Evolutionary conservation across 1,140 invertebrate species (phyloP), one percentile per base, ranked within the genome.

Genomic region (Acromyrmex charruanus): DNA sequence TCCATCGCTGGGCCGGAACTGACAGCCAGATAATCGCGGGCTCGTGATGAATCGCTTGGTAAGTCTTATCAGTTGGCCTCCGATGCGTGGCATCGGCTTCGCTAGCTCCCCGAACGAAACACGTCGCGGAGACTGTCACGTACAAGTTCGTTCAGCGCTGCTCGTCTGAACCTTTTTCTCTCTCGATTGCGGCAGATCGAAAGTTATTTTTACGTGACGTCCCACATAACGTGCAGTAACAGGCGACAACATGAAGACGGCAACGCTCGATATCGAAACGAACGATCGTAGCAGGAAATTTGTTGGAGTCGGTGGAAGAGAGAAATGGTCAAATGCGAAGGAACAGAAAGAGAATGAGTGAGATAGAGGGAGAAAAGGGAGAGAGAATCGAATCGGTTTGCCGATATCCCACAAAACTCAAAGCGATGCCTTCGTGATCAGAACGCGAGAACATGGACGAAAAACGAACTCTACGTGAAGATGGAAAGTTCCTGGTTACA

Each of bases 181-280:
- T 72, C 84, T 55, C 75, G 79, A 89, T 89, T 89, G 63, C 77
- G 77, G 79, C 74, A 90, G 89, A 92, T 93, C 90, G 92, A 91
- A 92, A 35, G 88, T 91, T 92, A 92, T 90, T 92, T 93, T 91
- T 91, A 91, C 88, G 87, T 86, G 86, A 88, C 72, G 75, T 72
- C 84, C 77, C 59, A 65, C 71, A 59, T 68, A 35, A 69, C 71
- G 63, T 68, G 44, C 51, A 80, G 63, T 55, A 31, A n/a, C 66
- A 39, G 39, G 51, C 53, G 59, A 69, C 77, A 53, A 92, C 81
- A 63, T 71, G 69, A 89, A 92, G 87, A 93, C 86, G 79, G 87
- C 77, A 14, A 4, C 59, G 88, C 69, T 61, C 58, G 74, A 77
- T 75, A 86, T 12, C 51, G 58, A 71, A 59, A 79, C 59, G 88